phyloP scores from a whole-genome alignment of 2,888 invertebrate species.

The Herminia tarsipennalis region DNA sequence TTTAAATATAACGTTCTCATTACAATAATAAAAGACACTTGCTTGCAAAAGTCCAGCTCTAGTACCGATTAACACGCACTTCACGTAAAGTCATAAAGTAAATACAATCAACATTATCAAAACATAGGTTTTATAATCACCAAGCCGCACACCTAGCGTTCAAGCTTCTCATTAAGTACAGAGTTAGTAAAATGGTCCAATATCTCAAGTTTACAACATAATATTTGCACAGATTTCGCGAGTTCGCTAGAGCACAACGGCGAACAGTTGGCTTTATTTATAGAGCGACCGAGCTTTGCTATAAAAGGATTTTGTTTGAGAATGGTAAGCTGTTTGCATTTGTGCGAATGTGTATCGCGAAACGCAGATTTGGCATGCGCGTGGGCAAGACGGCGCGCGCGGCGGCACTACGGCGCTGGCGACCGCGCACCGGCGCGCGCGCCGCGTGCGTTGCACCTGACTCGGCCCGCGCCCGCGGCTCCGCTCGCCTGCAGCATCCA shows the following conservation, averaged over 20 bases:
- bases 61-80: constrained; percentile 15
- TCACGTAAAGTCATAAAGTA: constrained; percentile 27
- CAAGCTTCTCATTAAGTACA: constrained; percentile 55
- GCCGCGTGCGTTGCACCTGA: constrained; percentile 76
- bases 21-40: constrained; percentile 1
- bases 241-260: constrained; percentile 43
- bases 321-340: constrained; percentile 54
- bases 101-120: constrained; percentile 34
- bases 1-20: no score
- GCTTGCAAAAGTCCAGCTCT: constrained; percentile 1
- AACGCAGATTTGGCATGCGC: constrained; percentile 74
- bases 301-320: constrained; percentile 62
- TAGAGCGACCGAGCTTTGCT: constrained; percentile 55
- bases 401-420: constrained; percentile 65
- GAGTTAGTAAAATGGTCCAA: constrained; percentile 54
- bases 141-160: constrained; percentile 47
- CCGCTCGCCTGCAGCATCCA: constrained; percentile 52
- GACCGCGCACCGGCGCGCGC: constrained; percentile 24
- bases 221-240: constrained; percentile 61
- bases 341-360: constrained; percentile 60
- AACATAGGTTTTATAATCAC: constrained; percentile 47
- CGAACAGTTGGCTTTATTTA: constrained; percentile 61
- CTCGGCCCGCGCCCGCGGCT: constrained; percentile 56
- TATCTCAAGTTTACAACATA: constrained; percentile 47
- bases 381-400: constrained; percentile 77